Evolutionary conservation across 2,888 invertebrate species (phyloP).

Genomic region (Cantharis flavilabris): DNA sequence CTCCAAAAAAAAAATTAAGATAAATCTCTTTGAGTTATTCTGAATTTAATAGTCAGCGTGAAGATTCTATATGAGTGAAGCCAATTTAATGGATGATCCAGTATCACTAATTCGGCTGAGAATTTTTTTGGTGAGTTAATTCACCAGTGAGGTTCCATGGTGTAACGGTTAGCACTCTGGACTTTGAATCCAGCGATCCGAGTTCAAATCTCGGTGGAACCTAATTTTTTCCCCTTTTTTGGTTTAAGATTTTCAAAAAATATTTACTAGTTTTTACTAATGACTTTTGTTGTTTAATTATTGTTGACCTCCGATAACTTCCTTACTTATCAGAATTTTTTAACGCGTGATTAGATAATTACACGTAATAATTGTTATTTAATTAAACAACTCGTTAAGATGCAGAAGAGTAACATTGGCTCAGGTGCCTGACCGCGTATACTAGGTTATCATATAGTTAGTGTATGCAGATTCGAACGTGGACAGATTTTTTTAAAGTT

Average conservation of each 20-base stretch:
- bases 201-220: slow-evolving; percentile 81
- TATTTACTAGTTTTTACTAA: too few species aligned
- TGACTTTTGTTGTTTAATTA: not conserved
- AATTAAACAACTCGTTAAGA: not conserved
- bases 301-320: not conserved
- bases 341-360: not conserved
- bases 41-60: too few species aligned
- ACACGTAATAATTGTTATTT: not conserved
- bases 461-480: too few species aligned
- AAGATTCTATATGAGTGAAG: too few species aligned
- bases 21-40: too few species aligned
- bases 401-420: too few species aligned
- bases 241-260: too few species aligned
- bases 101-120: not conserved
- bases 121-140: not conserved
- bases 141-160: slow-evolving; percentile 66
- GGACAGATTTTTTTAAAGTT: not conserved
- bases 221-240: slow-evolving; percentile 39
- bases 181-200: slow-evolving; percentile 81
- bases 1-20: too few species aligned
- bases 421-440: not conserved
- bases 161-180: slow-evolving; percentile 81
- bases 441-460: too few species aligned
- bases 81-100: too few species aligned
- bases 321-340: not conserved